phyloP scores from a whole-genome alignment of 2,797 vertebrate genomes.

The Eremophila alpestris region DNA sequence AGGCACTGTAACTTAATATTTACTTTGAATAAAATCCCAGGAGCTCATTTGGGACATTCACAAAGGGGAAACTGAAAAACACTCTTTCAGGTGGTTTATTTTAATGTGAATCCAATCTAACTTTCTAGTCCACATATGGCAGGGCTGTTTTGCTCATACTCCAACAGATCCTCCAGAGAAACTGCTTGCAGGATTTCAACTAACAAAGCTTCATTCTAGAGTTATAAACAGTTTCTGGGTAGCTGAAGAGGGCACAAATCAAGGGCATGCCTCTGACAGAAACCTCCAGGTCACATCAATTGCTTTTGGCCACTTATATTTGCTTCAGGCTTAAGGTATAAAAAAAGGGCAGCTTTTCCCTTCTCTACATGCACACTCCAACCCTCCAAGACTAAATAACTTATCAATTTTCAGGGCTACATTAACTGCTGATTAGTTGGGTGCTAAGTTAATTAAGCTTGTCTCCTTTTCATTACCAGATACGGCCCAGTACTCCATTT shows the following conservation, averaged over 20 bases:
- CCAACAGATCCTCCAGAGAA: background rate
- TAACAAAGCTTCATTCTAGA: background rate
- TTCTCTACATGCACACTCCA: background rate
- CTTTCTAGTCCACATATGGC: background rate
- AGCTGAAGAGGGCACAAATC: background rate
- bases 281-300: background rate
- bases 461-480: slow-evolving; percentile 43
- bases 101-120: background rate
- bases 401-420: slow-evolving; percentile 2
- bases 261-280: accelerated
- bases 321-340: background rate
- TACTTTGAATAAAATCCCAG: background rate
- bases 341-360: background rate
- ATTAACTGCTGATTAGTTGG: slow-evolving; percentile 35
- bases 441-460: slow-evolving; percentile 44
- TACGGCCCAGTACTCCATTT: slow-evolving; percentile 2
- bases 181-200: background rate
- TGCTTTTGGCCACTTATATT: background rate
- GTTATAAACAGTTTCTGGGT: background rate
- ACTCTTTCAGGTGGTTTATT: background rate
- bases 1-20: background rate
- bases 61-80: background rate
- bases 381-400: background rate
- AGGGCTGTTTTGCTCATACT: background rate
- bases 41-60: background rate